Percentiles rank a stretch among this genome's conserved stretches.
phyloP scores from a whole-genome alignment of 1,140 invertebrate genomes.

The Phymorhynchus buccinoides region DNA sequence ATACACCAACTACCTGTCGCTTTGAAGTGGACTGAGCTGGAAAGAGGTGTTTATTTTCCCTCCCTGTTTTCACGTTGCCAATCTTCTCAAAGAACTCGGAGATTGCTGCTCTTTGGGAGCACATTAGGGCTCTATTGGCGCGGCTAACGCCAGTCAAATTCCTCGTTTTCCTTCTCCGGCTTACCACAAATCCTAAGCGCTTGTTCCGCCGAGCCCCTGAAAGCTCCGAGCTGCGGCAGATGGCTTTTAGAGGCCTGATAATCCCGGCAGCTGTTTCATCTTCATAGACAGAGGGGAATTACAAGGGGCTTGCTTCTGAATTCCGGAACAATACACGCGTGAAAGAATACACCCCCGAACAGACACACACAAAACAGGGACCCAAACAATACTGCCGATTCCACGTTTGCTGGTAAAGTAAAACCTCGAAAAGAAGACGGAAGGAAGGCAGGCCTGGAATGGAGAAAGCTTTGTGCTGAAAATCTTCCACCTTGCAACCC shows the following conservation, averaged over 20 bases:
- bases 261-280: slow-evolving; percentile 23
- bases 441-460: no score
- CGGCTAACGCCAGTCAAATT: not conserved
- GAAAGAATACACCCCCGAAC: no score
- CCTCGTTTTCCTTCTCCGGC: not conserved
- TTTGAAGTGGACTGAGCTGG: slow-evolving; percentile 22
- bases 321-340: not conserved
- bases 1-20: not conserved
- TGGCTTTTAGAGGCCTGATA: slow-evolving; percentile 25
- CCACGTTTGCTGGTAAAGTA: no score
- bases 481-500: no score
- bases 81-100: slow-evolving; percentile 10
- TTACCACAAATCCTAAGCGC: not conserved
- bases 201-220: not conserved
- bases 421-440: no score
- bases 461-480: no score
- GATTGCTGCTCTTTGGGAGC: slow-evolving; percentile 18
- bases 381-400: no score
- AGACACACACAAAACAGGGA: no score
- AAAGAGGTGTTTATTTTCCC: slow-evolving; percentile 28
- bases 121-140: slow-evolving; percentile 11
- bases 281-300: not conserved
- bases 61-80: not conserved
- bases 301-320: not conserved
- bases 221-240: slow-evolving; percentile 21